Conservation (phyloP, 2,888 invertebrate species). For the Harpalus rufipes region DNA sequence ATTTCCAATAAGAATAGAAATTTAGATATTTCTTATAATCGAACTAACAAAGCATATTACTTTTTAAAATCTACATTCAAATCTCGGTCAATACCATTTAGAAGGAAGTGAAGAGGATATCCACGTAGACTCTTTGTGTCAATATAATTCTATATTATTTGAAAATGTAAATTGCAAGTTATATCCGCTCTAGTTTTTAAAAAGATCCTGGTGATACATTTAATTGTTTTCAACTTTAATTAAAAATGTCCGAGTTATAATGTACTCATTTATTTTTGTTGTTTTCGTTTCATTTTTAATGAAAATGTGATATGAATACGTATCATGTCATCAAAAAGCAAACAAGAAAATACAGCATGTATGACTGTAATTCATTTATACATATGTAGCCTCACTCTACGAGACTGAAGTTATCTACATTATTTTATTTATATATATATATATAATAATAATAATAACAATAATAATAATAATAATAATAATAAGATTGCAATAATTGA, state of each 20-base stretch:
- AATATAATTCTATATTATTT: not conserved
- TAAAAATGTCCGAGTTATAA: not conserved
- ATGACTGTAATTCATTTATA: not conserved
- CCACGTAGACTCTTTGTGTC: not conserved
- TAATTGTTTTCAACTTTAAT: not conserved
- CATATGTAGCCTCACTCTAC: not conserved
- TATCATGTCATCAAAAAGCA: not conserved
- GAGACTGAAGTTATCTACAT: too few species aligned
- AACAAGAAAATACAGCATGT: not conserved
- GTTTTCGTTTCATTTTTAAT: not conserved
- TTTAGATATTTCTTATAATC: too few species aligned
- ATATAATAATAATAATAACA: too few species aligned
- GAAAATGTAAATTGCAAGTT: not conserved
- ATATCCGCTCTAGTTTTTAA: not conserved
- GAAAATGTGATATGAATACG: not conserved
- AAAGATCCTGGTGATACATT: not conserved
- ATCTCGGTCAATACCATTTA: too few species aligned
- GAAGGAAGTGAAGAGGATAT: too few species aligned
- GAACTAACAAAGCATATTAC: too few species aligned
- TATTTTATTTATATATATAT: too few species aligned
- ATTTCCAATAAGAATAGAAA: too few species aligned
- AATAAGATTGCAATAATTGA: too few species aligned
- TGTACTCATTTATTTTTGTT: slow-evolving; percentile 3
- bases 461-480: too few species aligned
- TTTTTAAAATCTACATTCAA: too few species aligned